Percentiles rank a stretch among this genome's conserved stretches.
phyloP scores from a whole-genome alignment of 2,797 vertebrate species.

The Peromyscus eremicus region DNA sequence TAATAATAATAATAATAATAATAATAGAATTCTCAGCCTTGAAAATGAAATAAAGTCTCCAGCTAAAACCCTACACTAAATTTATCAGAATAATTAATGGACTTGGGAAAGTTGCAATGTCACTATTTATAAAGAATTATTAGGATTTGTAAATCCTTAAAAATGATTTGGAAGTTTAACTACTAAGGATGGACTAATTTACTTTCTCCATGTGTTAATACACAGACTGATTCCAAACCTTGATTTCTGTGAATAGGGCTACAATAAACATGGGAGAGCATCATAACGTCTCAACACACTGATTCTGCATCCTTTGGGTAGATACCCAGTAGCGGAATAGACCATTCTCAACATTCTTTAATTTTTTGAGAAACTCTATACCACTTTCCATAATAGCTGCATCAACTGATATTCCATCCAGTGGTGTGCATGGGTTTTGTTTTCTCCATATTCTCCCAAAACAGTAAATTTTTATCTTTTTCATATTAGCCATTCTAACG shows the following conservation, averaged over 20 bases:
- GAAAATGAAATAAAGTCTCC: background rate
- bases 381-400: background rate
- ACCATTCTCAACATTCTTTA: background rate
- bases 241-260: background rate
- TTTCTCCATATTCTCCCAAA: background rate
- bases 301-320: background rate
- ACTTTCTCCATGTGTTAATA: background rate
- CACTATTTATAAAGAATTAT: slow-evolving; percentile 14
- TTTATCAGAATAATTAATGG: background rate
- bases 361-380: background rate
- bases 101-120: slow-evolving; percentile 47
- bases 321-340: background rate
- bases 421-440: background rate
- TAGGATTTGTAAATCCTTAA: slow-evolving; percentile 48
- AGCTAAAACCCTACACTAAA: slow-evolving; percentile 34
- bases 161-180: slow-evolving; percentile 19
- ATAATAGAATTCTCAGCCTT: background rate
- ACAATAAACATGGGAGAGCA: too few species aligned
- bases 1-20: too few species aligned
- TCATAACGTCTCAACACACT: background rate
- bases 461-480: background rate
- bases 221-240: background rate
- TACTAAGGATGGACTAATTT: background rate
- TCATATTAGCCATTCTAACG: background rate
- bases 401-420: background rate